Evolutionary conservation across 1,140 invertebrate species (phyloP).

Genomic region (Drosophila lowei): DNA sequence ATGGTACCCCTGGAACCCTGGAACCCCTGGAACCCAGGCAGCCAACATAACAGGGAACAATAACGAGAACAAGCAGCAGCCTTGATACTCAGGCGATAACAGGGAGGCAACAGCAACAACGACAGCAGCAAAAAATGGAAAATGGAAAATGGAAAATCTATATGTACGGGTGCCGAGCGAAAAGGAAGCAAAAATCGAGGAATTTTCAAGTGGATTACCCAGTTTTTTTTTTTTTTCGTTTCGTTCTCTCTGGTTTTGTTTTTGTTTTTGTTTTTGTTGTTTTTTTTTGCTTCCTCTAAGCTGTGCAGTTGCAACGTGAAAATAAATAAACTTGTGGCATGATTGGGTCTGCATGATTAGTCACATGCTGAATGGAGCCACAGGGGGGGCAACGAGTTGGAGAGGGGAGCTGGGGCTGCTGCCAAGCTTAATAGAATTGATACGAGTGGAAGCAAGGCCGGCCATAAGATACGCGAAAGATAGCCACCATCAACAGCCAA

Average conservation of each 20-base stretch:
- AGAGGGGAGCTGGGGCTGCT: conserved; percentile 19
- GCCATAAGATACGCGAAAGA: conserved; percentile 74
- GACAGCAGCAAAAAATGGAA: conserved; percentile 22
- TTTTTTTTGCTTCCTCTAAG: conserved; percentile 9
- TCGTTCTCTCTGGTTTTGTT: conserved; percentile 22
- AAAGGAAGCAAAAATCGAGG: conserved; percentile 72
- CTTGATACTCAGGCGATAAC: conserved; percentile 75
- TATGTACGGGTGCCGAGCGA: conserved; percentile 16
- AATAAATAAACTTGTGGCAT: conserved; percentile 81
- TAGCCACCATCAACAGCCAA: conserved; percentile 57
- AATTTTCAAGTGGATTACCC: conserved; percentile 81
- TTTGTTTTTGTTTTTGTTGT: conserved; percentile 21
- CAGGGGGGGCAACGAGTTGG: conserved; percentile 7
- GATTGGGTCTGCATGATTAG: conserved; percentile 80
- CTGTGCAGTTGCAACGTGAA: conserved; percentile 67
- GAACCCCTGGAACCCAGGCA: too few species aligned
- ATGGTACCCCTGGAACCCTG: too few species aligned
- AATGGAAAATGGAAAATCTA: conserved; percentile 44
- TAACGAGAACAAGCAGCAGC: conserved; percentile 78
- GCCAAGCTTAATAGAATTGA: conserved; percentile 78
- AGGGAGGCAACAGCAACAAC: conserved; percentile 45
- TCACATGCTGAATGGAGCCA: conserved; percentile 64
- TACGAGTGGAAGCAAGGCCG: conserved; percentile 73
- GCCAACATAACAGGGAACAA: conserved; percentile 76
- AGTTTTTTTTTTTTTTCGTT: conserved; percentile 57